These are phyloP conservation scores for Procambarus virginalis DNA, from an alignment of 1,140 invertebrate species.

Conservation along the genomic window DNA sequence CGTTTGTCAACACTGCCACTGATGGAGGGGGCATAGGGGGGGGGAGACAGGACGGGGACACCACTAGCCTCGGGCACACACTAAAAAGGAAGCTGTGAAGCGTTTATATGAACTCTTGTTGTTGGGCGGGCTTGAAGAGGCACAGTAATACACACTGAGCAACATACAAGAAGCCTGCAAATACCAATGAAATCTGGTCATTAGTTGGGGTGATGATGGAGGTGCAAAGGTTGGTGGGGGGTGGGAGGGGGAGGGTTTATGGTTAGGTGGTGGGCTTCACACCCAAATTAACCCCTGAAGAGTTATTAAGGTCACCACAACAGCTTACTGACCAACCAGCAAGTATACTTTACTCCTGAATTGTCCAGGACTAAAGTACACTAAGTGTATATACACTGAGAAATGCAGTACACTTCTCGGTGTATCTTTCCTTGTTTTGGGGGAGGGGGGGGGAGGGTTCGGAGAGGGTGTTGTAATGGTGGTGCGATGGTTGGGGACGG, in stretches of 20 bases:
- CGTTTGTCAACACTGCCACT: neutral
- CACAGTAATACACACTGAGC: neutral
- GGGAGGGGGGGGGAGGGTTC: no score
- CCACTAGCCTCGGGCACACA: neutral
- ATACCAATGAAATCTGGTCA: neutral
- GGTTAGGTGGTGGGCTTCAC: neutral
- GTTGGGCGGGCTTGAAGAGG: neutral
- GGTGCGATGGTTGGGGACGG: no score
- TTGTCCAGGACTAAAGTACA: no score
- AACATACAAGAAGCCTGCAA: neutral
- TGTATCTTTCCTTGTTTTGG: no score
- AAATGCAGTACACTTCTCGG: no score
- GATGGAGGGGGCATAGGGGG: neutral
- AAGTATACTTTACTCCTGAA: no score
- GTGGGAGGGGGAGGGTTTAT: neutral
- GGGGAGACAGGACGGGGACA: neutral
- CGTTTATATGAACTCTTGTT: neutral
- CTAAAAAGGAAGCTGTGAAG: neutral
- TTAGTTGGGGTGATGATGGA: constrained; percentile 1
- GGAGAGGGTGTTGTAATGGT: no score
- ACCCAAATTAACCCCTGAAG: no score
- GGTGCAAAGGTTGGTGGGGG: neutral
- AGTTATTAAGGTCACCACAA: no score
- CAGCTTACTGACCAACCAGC: no score
- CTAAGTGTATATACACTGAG: no score